A percentile compares a stretch with the other conserved stretches of the same genome.
These are phyloP conservation scores for Bilobella aurantiaca DNA, from an alignment of 1,140 invertebrate genomes.

Conservation along the genomic window DNA sequence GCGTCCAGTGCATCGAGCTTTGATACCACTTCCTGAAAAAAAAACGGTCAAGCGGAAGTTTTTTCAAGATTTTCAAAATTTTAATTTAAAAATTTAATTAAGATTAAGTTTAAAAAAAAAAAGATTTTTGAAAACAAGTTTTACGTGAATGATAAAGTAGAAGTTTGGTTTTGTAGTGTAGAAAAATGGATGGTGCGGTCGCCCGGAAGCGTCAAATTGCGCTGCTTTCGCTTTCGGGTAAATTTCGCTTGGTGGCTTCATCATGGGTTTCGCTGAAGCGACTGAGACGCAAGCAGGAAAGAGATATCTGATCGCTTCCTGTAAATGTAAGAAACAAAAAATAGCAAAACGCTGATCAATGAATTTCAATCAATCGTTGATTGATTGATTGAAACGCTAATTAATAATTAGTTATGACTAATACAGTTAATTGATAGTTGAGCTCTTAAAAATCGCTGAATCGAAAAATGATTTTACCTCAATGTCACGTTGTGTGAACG, in stretches of 20 bases:
- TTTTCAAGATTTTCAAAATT: slow-evolving; percentile 16
- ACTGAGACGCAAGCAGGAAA: slow-evolving; percentile 84
- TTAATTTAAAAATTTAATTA: too few species aligned
- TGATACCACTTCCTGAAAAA: slow-evolving; percentile 18
- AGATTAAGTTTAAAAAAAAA: background rate
- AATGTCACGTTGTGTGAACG: slow-evolving; percentile 75
- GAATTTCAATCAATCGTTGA: too few species aligned
- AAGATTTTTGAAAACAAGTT: slow-evolving; percentile 16
- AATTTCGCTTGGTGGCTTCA: slow-evolving; percentile 74
- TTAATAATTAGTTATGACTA: too few species aligned
- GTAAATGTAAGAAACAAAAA: too few species aligned
- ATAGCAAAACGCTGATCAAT: too few species aligned
- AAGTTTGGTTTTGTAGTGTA: slow-evolving; percentile 79
- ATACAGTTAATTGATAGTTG: too few species aligned
- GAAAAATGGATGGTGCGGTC: slow-evolving; percentile 79
- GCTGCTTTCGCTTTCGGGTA: slow-evolving; percentile 76
- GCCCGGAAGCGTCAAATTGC: slow-evolving; percentile 76
- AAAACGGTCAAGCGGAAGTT: slow-evolving; percentile 5
- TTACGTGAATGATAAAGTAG: slow-evolving; percentile 68
- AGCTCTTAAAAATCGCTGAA: too few species aligned
- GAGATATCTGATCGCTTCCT: slow-evolving; percentile 80
- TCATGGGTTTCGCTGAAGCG: slow-evolving; percentile 64
- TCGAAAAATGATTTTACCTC: slow-evolving; percentile 50
- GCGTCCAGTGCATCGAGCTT: slow-evolving; percentile 22
- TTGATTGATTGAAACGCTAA: too few species aligned